Percentiles rank a stretch among this genome's conserved stretches.
phyloP scores from a whole-genome alignment of 2,888 invertebrate genomes.

The Liposcelis brunnea region DNA sequence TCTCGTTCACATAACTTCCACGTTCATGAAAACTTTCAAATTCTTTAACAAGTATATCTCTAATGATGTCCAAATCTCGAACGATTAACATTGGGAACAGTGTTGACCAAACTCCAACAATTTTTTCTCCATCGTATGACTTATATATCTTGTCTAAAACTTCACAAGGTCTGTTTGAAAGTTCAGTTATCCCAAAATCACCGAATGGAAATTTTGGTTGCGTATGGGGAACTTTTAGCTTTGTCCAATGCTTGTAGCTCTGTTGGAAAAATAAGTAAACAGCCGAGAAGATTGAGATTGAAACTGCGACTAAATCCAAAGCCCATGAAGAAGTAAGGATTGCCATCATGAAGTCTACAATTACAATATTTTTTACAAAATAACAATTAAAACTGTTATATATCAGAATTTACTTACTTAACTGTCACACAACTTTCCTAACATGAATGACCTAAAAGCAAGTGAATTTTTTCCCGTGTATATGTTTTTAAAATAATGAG shows the following conservation, averaged over 20 bases:
- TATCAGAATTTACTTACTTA: too few species aligned
- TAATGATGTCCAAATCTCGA: slow-evolving; percentile 40
- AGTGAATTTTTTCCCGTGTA: too few species aligned
- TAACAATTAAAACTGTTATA: too few species aligned
- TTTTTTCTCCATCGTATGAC: neutral
- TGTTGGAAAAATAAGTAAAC: slow-evolving; percentile 6
- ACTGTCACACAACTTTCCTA: too few species aligned
- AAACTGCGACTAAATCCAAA: too few species aligned
- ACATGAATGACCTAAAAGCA: too few species aligned
- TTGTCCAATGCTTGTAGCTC: slow-evolving; percentile 12
- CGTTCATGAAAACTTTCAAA: slow-evolving; percentile 47
- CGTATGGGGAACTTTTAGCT: slow-evolving; percentile 8
- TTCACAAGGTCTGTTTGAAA: neutral
- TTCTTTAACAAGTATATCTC: slow-evolving; percentile 38
- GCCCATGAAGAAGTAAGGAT: too few species aligned
- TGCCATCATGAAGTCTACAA: too few species aligned
- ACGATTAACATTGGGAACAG: slow-evolving; percentile 41
- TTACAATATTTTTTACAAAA: too few species aligned
- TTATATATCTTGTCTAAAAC: neutral
- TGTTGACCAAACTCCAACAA: neutral
- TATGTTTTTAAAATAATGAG: too few species aligned
- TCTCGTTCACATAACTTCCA: slow-evolving; percentile 40
- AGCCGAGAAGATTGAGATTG: neutral
- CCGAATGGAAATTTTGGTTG: slow-evolving; percentile 10
- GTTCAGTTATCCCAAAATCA: neutral